Base-by-base conservation (phyloP, 1,140 invertebrate species). In the Conopomorpha cramerella region DNA sequence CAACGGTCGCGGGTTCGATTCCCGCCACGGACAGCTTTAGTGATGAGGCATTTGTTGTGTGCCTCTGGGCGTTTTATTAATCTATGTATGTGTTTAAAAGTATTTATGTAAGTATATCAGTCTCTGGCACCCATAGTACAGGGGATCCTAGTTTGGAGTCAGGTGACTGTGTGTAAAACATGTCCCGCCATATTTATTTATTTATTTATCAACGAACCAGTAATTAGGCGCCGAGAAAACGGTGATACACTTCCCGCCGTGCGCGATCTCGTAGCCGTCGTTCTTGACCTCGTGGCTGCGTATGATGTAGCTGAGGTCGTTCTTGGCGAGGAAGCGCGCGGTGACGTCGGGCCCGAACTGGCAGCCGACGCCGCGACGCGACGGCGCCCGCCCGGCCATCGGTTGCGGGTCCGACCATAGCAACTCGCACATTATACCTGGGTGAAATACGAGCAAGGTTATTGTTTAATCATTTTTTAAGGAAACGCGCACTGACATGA, bases 341-440 rank as follows among this genome's bases (percentile, higher is more conserved):
- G 97, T 99, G 1, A 99, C 89, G 73, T 99, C 96, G 0, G 98
- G 97, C 4, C 98, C 98, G 81, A 99, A 99, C 74, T 99, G 96
- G 50, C 96, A 90, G 13, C 96, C 97, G 3, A 99, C 95, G 2
- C 98, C 98, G 40, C 98, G 85, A 77, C 98, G 99, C 45, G 95
- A 98, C 0, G 93, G 90, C 1, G 92, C 86, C 23, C 93, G 78
- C 0, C 97, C 98, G 30, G 63, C 54, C 65, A 89, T 86, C 6
- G 88, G 86, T 65, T 98, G 96, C 0, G 98, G 98, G 81, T 99
- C 98, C 1, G 95, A 98, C 97, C 97, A 99, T 6, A 99, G 78
- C 32, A 99, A 76, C 65, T 99, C 96, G 66, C 95, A 99, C 96
- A 99, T 99, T 25, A 93, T 77, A 43, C 90, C 74, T 78, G 51